These are phyloP conservation scores for Brachypterus glaber DNA, from an alignment of 2,888 invertebrate genomes.

Conservation along the genomic window DNA sequence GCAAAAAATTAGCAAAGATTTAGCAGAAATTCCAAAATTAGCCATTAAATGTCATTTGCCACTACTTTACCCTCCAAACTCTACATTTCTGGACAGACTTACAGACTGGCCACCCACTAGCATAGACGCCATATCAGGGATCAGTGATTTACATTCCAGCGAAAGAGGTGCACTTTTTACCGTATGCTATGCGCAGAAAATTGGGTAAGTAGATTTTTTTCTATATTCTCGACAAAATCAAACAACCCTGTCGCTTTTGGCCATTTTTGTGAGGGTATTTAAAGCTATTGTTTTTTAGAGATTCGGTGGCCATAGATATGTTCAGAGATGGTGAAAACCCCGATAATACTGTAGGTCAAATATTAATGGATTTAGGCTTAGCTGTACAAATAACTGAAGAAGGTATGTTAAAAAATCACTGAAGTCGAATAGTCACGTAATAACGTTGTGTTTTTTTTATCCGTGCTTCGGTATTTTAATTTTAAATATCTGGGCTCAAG, in stretches of 20 bases:
- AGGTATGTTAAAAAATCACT: conserved; percentile 11
- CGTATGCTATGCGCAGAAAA: conserved; percentile 17
- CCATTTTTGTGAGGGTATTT: not conserved
- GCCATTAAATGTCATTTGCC: conserved; percentile 27
- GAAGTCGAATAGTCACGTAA: too few relatives aligned
- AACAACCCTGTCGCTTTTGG: not conserved
- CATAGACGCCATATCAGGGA: conserved; percentile 18
- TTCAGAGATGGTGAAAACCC: conserved; percentile 8
- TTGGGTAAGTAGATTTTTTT: conserved; percentile 20
- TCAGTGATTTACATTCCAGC: conserved; percentile 13
- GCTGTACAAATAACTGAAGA: conserved; percentile 23
- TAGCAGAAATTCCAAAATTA: conserved; percentile 23
- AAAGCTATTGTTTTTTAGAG: conserved; percentile 16
- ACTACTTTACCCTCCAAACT: conserved; percentile 24
- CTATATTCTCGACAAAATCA: not conserved
- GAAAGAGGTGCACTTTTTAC: conserved; percentile 13
- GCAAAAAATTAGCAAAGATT: conserved; percentile 17
- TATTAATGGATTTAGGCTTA: conserved; percentile 22
- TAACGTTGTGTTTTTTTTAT: too few relatives aligned
- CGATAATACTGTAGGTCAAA: conserved; percentile 21
- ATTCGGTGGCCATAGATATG: conserved; percentile 25
- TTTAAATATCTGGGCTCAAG: not conserved
- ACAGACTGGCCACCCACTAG: conserved; percentile 22
- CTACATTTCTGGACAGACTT: conserved; percentile 17
- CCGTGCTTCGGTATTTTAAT: too few relatives aligned